Conservation (phyloP, 2,797 vertebrate species). For the Poeciliopsis infans region DNA sequence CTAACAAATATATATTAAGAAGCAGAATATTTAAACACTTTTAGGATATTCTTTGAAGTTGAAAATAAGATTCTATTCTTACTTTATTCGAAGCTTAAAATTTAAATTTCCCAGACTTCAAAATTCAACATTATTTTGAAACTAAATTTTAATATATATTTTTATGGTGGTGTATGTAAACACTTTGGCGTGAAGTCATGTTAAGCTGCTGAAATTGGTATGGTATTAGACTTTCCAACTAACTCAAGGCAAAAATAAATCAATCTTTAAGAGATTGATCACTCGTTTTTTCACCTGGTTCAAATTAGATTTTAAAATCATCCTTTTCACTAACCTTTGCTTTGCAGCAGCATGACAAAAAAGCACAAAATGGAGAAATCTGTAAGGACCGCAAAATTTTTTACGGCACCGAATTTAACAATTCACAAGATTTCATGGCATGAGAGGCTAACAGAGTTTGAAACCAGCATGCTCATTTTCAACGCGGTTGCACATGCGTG, state of each 20-base stretch:
- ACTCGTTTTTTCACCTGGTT: neutral
- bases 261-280: neutral
- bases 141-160: neutral
- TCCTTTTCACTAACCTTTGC: no score
- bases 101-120: neutral
- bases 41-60: neutral
- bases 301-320: neutral
- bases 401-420: neutral
- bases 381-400: neutral
- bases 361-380: neutral
- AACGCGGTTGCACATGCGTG: conserved; percentile 40
- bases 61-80: neutral
- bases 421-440: conserved; percentile 42
- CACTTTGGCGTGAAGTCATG: neutral
- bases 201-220: neutral
- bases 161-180: neutral
- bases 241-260: neutral
- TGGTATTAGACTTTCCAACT: neutral
- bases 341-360: neutral
- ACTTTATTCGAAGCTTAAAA: neutral
- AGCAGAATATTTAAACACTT: neutral
- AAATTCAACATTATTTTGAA: neutral
- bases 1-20: neutral
- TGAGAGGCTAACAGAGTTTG: conserved; percentile 58
- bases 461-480: conserved; percentile 55